phyloP scores from a whole-genome alignment of 2,888 invertebrate genomes.

The Anodontia alba region DNA sequence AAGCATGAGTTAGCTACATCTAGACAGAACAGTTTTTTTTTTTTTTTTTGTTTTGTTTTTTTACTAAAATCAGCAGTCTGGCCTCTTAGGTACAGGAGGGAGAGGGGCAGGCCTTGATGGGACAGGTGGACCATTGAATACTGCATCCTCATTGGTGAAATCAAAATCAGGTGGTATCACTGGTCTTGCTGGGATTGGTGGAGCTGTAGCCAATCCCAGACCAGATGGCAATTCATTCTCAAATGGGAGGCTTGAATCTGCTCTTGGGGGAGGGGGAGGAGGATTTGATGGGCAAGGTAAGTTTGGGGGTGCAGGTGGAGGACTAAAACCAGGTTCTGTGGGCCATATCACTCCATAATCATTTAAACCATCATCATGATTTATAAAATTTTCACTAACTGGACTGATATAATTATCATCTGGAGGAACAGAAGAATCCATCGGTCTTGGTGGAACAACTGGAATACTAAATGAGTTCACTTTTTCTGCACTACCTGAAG shows the following conservation, averaged over 20 bases:
- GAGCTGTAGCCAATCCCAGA: constrained; percentile 36
- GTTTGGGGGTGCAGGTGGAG: constrained; percentile 52
- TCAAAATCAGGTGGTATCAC: constrained; percentile 35
- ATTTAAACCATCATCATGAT: constrained; percentile 19
- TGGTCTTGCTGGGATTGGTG: constrained; percentile 63
- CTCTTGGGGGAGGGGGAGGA: constrained; percentile 57
- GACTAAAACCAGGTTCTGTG: constrained; percentile 40
- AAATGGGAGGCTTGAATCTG: constrained; percentile 19
- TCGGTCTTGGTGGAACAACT: constrained; percentile 50
- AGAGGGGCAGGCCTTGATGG: constrained; percentile 61
- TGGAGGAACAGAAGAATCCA: constrained; percentile 1
- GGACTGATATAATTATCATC: constrained; percentile 11
- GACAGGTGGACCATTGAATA: constrained; percentile 56
- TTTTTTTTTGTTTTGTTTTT: too few relatives aligned
- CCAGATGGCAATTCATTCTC: constrained; percentile 20
- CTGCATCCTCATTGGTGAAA: constrained; percentile 29
- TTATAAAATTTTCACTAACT: constrained; percentile 27
- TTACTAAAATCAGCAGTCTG: constrained; percentile 34
- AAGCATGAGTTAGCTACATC: too few relatives aligned
- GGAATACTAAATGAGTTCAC: constrained; percentile 20
- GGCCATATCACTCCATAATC: constrained; percentile 20
- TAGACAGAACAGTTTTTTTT: too few relatives aligned
- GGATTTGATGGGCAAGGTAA: constrained; percentile 38
- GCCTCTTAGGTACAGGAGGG: constrained; percentile 72
- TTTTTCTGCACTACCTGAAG: background rate